Conservation (phyloP, 2,888 invertebrate species). For the Cacoxenus indagator region DNA sequence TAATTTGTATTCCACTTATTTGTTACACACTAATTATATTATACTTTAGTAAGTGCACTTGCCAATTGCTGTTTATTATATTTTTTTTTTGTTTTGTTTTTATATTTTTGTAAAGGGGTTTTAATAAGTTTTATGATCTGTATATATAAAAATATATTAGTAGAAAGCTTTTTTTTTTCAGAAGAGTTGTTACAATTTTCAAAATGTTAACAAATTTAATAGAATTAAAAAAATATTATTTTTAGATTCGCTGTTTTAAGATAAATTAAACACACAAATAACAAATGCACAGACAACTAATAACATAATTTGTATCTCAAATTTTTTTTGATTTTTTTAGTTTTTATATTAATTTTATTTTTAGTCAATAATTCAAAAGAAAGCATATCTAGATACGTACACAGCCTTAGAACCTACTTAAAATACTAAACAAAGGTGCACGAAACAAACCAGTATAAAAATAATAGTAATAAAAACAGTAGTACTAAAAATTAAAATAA, state of each 20-base stretch:
- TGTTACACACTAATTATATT: slow-evolving; percentile 23
- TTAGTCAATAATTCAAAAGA: slow-evolving; percentile 44
- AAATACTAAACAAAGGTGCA: slow-evolving; percentile 29
- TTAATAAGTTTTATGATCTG: not conserved
- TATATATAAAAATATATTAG: no score
- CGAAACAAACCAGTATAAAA: slow-evolving; percentile 24
- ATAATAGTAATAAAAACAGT: slow-evolving; percentile 24
- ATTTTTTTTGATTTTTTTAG: not conserved
- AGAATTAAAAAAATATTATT: no score
- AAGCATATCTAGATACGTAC: slow-evolving; percentile 33
- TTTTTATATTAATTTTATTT: slow-evolving; percentile 29
- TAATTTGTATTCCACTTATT: slow-evolving; percentile 32
- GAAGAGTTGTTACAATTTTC: no score
- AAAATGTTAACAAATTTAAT: no score
- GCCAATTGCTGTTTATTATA: slow-evolving; percentile 66
- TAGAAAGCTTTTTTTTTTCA: no score
- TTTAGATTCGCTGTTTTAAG: no score
- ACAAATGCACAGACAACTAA: no score
- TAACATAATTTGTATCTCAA: slow-evolving; percentile 13
- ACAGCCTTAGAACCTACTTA: slow-evolving; percentile 63
- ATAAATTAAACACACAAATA: no score
- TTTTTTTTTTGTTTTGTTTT: slow-evolving; percentile 35
- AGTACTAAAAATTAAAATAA: slow-evolving; percentile 21
- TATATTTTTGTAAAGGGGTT: slow-evolving; percentile 31
- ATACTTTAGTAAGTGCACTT: slow-evolving; percentile 70